These are phyloP conservation scores for Lagopus muta DNA, from an alignment of 2,113 vertebrate genomes.

Conservation along the genomic window DNA sequence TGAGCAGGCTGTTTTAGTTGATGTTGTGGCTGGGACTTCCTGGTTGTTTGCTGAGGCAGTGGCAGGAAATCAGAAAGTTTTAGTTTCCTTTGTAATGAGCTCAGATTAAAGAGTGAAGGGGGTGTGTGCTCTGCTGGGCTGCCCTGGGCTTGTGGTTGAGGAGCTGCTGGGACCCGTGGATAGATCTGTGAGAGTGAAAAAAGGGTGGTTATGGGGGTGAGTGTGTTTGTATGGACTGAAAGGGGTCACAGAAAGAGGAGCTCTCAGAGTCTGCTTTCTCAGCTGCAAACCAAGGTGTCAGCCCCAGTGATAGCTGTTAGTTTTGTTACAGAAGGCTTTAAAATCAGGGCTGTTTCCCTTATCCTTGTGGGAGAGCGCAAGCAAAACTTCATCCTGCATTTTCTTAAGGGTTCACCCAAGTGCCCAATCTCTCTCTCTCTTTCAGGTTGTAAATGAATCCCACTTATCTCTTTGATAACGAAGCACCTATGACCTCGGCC, in stretches of 20 bases:
- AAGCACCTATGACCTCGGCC: accelerated
- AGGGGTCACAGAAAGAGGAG: not conserved
- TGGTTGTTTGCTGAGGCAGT: not conserved
- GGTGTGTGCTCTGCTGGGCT: too few relatives aligned
- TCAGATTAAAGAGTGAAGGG: not conserved
- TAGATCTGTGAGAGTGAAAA: too few relatives aligned
- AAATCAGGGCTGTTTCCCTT: not conserved
- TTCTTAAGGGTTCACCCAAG: not conserved
- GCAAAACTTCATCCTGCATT: not conserved
- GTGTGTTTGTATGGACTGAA: not conserved
- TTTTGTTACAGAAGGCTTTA: not conserved
- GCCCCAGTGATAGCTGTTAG: not conserved
- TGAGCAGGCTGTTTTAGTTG: not conserved
- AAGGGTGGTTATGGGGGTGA: accelerated
- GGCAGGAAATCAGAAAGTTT: not conserved
- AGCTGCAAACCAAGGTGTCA: not conserved
- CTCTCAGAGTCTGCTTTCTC: not conserved
- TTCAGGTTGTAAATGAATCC: accelerated
- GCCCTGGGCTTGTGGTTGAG: not conserved
- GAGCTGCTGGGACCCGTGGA: not conserved
- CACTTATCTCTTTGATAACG: not conserved
- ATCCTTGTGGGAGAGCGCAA: not conserved
- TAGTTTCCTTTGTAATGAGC: accelerated
- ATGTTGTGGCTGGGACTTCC: not conserved
- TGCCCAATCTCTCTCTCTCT: not conserved